These are phyloP conservation scores for Lepidocolaptes lacrymiger DNA, from an alignment of 2,797 vertebrate species.

Conservation along the genomic window DNA sequence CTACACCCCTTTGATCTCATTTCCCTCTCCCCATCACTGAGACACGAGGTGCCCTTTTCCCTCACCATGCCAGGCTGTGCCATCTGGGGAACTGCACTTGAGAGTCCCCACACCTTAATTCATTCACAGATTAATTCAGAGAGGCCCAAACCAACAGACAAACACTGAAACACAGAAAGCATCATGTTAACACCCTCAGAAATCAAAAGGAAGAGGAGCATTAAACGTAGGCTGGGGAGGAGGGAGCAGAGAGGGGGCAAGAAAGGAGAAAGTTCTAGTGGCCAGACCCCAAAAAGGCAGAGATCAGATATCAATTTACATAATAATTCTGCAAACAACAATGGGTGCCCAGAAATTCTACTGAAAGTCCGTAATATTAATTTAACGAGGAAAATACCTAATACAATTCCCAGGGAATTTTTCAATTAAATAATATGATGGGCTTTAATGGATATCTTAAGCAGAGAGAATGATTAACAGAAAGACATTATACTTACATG, in stretches of 20 bases:
- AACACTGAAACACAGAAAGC: neutral
- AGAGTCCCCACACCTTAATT: neutral
- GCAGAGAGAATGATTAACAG: conserved; percentile 54
- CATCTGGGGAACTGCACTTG: neutral
- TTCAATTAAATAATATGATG: conserved; percentile 75
- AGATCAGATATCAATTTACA: conserved; percentile 63
- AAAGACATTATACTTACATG: conserved; percentile 67
- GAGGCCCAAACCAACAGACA: neutral
- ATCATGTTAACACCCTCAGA: neutral
- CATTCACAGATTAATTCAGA: conserved; percentile 27
- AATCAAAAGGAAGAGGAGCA: conserved; percentile 43
- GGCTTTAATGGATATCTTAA: conserved; percentile 72
- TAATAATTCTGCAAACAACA: conserved; percentile 70
- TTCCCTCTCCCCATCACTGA: neutral
- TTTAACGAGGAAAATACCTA: conserved; percentile 69
- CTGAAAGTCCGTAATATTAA: conserved; percentile 72
- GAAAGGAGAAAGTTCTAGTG: neutral
- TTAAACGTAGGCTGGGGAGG: conserved; percentile 22
- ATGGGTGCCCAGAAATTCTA: conserved; percentile 61
- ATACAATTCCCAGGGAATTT: conserved; percentile 73
- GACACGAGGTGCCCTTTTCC: neutral
- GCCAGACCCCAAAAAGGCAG: conserved; percentile 56
- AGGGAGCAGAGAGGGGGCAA: neutral
- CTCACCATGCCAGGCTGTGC: neutral
- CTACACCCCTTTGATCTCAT: neutral